phyloP scores from a whole-genome alignment of 1,140 invertebrate species.

The Drosophila equinoxialis region DNA sequence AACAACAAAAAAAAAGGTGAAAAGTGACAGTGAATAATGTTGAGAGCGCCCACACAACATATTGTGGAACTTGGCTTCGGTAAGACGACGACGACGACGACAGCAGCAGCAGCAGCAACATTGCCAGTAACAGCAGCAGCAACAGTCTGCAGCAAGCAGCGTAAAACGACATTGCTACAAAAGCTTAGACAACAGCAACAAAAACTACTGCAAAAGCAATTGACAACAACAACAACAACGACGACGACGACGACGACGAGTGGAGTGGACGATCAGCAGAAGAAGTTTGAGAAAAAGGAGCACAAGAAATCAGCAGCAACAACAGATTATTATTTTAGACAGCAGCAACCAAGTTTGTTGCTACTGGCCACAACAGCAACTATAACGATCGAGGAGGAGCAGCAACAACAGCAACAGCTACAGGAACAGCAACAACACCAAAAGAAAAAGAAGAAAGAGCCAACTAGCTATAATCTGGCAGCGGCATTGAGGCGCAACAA shows the following conservation, averaged over 20 bases:
- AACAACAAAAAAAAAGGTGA: slow-evolving; percentile 41
- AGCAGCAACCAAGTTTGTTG: slow-evolving; percentile 46
- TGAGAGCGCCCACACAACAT: slow-evolving; percentile 78
- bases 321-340: slow-evolving; percentile 68
- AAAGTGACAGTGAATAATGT: slow-evolving; percentile 80
- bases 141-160: slow-evolving; percentile 32
- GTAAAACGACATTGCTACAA: slow-evolving; percentile 61
- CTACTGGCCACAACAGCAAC: slow-evolving; percentile 43
- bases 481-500: slow-evolving; percentile 65
- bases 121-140: slow-evolving; percentile 28
- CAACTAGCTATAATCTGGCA: slow-evolving; percentile 62
- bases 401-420: slow-evolving; percentile 46
- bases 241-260: neutral
- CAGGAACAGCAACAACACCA: slow-evolving; percentile 43
- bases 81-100: slow-evolving; percentile 40
- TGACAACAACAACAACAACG: slow-evolving; percentile 11
- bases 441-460: slow-evolving; percentile 65
- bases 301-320: slow-evolving; percentile 36
- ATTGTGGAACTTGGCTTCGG: slow-evolving; percentile 76
- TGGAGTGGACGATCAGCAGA: neutral
- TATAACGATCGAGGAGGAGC: slow-evolving; percentile 26
- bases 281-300: neutral
- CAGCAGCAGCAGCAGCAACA: slow-evolving; percentile 18
- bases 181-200: slow-evolving; percentile 64
- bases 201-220: slow-evolving; percentile 36